A percentile compares a stretch with the other conserved stretches of the same genome.
phyloP scores from a whole-genome alignment of 2,888 invertebrate genomes.

The Limnephilus auricula region DNA sequence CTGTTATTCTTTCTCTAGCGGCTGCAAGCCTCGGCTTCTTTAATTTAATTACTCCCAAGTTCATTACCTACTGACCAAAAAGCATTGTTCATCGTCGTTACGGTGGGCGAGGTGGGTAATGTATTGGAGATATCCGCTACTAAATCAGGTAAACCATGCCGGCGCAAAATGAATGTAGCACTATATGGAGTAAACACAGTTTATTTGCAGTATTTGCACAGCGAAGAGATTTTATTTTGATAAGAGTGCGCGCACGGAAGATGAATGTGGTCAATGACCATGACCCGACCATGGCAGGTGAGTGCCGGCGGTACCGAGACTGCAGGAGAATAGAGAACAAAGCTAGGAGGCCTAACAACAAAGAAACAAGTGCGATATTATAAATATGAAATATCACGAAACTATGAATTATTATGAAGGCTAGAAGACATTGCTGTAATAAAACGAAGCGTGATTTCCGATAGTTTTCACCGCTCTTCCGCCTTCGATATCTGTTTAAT shows the following conservation, averaged over 20 bases:
- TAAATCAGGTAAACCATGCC: constrained; percentile 31
- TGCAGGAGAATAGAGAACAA: background rate
- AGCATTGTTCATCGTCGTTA: background rate
- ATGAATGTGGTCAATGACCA: constrained; percentile 40
- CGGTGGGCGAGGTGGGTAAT: background rate
- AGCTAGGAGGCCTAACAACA: background rate
- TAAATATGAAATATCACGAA: background rate
- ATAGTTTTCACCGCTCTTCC: constrained; percentile 12
- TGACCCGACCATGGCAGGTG: constrained; percentile 22
- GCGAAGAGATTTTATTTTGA: constrained; percentile 19
- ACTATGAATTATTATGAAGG: constrained; percentile 10
- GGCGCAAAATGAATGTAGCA: background rate
- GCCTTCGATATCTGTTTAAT: background rate
- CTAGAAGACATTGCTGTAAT: constrained; percentile 32
- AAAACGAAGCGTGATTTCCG: constrained; percentile 40
- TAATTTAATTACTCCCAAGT: background rate
- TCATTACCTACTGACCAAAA: background rate
- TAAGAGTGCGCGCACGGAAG: constrained; percentile 20
- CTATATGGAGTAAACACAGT: constrained; percentile 7
- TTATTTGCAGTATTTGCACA: constrained; percentile 13
- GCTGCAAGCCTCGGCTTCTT: background rate
- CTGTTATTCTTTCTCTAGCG: background rate
- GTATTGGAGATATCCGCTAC: constrained; percentile 25
- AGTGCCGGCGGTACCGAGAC: background rate
- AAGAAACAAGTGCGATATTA: background rate